phyloP scores from a whole-genome alignment of 2,888 invertebrate genomes.

The Cistogaster globosa region DNA sequence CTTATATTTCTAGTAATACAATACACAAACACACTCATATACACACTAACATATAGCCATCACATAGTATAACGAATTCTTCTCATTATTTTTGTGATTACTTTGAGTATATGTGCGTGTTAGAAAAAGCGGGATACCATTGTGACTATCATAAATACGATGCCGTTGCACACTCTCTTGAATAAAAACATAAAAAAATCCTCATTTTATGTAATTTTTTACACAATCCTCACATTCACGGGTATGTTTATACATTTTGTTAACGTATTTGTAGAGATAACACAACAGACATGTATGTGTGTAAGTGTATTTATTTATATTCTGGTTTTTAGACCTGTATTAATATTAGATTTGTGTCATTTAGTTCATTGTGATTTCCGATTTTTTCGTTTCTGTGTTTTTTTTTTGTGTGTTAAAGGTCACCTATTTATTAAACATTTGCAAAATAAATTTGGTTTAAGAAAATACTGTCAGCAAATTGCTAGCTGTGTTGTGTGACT shows the following conservation, averaged over 20 bases:
- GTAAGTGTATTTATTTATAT: not conserved
- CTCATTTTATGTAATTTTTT: slow-evolving; percentile 28
- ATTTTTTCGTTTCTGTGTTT: not conserved
- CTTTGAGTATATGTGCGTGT: not conserved
- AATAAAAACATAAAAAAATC: slow-evolving; percentile 10
- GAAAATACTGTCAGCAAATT: not conserved
- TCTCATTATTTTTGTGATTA: not conserved
- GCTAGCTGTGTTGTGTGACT: not conserved
- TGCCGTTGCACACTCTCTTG: slow-evolving; percentile 48
- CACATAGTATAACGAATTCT: not conserved
- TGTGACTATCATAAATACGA: slow-evolving; percentile 6
- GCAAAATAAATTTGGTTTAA: slow-evolving; percentile 11
- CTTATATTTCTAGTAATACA: not conserved
- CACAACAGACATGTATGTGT: not conserved
- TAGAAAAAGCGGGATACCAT: not conserved
- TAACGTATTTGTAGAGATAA: not conserved
- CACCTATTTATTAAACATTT: slow-evolving; percentile 4
- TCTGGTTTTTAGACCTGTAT: not conserved
- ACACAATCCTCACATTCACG: not conserved
- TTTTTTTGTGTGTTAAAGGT: slow-evolving; percentile 17
- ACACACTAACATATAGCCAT: not conserved
- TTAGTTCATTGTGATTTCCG: slow-evolving; percentile 42
- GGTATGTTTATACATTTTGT: slow-evolving; percentile 26
- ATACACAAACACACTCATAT: not conserved
- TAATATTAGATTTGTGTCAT: slow-evolving; percentile 43